Base-by-base conservation (phyloP, 2,113 vertebrate species). In the Strix aluco region DNA sequence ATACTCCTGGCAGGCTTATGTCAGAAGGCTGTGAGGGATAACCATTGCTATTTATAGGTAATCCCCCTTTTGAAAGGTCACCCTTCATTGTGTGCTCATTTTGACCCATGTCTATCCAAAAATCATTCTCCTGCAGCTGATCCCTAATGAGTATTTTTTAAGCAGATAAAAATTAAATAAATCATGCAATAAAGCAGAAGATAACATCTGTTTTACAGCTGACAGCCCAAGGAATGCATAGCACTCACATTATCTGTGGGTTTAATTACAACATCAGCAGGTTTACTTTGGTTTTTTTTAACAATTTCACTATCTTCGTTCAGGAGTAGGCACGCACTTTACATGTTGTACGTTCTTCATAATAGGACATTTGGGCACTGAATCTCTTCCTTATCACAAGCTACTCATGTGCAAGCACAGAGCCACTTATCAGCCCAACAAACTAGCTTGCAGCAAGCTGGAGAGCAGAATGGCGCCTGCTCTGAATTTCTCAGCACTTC, bases 11-110 rank as follows among this genome's bases (percentile, higher is more conserved):
- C 44, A 85, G 86, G 89, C 92, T 97, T 97, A 91, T 81, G 93
- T 85, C 96, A 96, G 91, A 91, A 96, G 81, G 81, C 95, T 95
- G 71, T 17, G 67, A 95, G 88, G 93, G 95, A 98, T 98, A 98
- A 97, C 95, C 70, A 30, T 91, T 85, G 77, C 98, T 98, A 98
- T 98, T 98, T 98, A 97, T 97, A 98, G 96, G 94, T 97, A 97
- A 98, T 98, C 97, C 52, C 81, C 70, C 87, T 93, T 96, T 92
- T 70, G 89, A 97, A 98, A 98, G 97, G 98, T 98, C 96, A 97
- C 73, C 92, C 81, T 98, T 97, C 96, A 95, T 94, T 96, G 95
- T 97, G 81, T 97, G 69, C 89, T 97, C 17, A 9, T 81, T 97
- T 85, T 4, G 1, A 96, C 86, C 71, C 84, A 80, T 86, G 36